Evolutionary conservation across 2,113 vertebrate species (phyloP).

Genomic region (Meriones unguiculatus): DNA sequence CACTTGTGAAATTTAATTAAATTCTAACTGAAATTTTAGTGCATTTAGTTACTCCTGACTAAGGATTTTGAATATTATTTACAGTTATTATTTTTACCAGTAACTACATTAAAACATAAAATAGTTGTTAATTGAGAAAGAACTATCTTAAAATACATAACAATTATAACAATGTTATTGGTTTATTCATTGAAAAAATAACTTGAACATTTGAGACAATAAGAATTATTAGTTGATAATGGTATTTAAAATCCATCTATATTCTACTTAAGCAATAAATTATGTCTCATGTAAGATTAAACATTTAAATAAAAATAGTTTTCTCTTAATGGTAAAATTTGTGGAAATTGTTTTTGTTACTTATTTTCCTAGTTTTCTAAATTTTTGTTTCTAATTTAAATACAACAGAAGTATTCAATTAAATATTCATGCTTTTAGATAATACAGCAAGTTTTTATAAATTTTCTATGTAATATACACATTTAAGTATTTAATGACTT

Average conservation of each 20-base stretch:
- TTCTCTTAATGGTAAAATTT: constrained; percentile 46
- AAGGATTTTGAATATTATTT: constrained; percentile 4
- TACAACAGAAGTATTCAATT: constrained; percentile 31
- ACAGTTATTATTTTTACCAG: constrained; percentile 56
- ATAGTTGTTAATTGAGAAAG: constrained; percentile 27
- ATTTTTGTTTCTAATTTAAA: constrained; percentile 42
- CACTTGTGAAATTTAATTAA: constrained; percentile 55
- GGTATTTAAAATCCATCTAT: constrained; percentile 35
- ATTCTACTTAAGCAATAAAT: not conserved
- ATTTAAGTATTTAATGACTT: constrained; percentile 61
- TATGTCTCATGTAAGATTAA: constrained; percentile 40
- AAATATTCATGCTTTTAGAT: constrained; percentile 59
- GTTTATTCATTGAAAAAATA: not conserved
- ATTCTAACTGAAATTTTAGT: constrained; percentile 47
- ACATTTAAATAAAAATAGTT: constrained; percentile 36
- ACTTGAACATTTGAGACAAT: constrained; percentile 36
- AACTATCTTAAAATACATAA: constrained; percentile 44
- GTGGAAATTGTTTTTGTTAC: constrained; percentile 21
- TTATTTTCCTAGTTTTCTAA: constrained; percentile 32
- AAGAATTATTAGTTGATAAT: constrained; percentile 52
- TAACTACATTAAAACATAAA: not conserved
- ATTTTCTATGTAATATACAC: not conserved
- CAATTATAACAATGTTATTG: not conserved
- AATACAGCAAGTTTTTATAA: not conserved
- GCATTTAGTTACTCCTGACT: constrained; percentile 58